phyloP scores from a whole-genome alignment of 2,113 vertebrate genomes.

The Heteronetta atricapilla region DNA sequence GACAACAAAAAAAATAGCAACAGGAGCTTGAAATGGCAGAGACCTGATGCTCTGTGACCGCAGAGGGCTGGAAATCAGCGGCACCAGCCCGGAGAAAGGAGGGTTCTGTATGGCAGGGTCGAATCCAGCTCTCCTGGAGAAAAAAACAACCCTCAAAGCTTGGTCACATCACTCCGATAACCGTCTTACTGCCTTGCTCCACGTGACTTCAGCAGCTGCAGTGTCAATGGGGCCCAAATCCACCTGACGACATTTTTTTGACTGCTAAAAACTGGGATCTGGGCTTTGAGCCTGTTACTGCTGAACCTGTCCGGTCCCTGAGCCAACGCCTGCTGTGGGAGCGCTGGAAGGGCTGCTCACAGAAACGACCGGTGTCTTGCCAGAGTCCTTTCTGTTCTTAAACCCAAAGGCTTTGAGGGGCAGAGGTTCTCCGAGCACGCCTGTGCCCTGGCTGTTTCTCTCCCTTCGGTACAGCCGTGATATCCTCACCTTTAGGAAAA shows the following conservation, averaged over 20 bases:
- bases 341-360: accelerated
- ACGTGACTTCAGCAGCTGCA: not conserved
- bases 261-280: not conserved
- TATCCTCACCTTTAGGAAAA: not conserved
- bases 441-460: not conserved
- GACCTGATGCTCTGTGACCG: not conserved
- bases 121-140: not conserved
- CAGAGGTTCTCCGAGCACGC: not conserved
- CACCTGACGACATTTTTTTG: not conserved
- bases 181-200: accelerated
- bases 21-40: not conserved
- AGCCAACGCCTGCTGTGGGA: not conserved
- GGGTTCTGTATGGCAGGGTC: accelerated
- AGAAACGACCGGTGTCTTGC: not conserved
- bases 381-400: not conserved
- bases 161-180: accelerated
- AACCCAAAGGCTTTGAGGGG: not conserved
- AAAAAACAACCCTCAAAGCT: not conserved
- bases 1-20: slow-evolving; percentile 4
- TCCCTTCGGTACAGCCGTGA: not conserved
- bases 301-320: not conserved
- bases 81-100: not conserved
- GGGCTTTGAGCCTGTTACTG: not conserved
- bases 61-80: accelerated
- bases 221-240: not conserved